phyloP scores from a whole-genome alignment of 2,113 vertebrate species.

The Lonchura striata region DNA sequence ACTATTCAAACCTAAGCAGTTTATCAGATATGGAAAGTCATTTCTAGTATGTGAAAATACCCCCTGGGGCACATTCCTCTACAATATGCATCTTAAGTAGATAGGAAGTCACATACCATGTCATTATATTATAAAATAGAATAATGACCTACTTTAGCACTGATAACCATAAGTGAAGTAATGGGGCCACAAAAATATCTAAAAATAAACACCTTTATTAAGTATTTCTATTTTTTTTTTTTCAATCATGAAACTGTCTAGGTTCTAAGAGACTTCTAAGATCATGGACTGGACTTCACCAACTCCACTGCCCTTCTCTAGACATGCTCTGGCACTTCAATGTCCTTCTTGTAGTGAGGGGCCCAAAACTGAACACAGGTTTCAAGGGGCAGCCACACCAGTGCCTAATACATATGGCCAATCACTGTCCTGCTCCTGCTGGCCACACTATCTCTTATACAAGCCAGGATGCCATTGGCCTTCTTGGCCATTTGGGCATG shows the following conservation, averaged over 20 bases:
- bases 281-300: neutral
- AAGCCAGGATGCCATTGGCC: neutral
- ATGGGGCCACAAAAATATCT: neutral
- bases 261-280: neutral
- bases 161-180: conserved; percentile 5
- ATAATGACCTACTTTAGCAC: conserved; percentile 23
- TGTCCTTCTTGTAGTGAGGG: neutral
- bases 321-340: neutral
- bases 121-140: neutral
- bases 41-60: neutral
- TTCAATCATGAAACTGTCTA: neutral
- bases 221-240: neutral
- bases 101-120: neutral
- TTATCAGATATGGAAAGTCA: conserved; percentile 39
- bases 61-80: neutral
- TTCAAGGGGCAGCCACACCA: neutral
- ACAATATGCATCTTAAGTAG: conserved; percentile 14
- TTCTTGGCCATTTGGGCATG: neutral
- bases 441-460: neutral
- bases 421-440: neutral
- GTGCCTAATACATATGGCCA: too few relatives aligned
- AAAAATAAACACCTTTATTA: conserved; percentile 11
- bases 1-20: neutral
- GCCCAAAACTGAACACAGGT: neutral
- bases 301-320: neutral